Percentiles rank a stretch among this genome's conserved stretches.
These are phyloP conservation scores for Ecdyonurus torrentis DNA, from an alignment of 2,888 invertebrate species.

Conservation along the genomic window DNA sequence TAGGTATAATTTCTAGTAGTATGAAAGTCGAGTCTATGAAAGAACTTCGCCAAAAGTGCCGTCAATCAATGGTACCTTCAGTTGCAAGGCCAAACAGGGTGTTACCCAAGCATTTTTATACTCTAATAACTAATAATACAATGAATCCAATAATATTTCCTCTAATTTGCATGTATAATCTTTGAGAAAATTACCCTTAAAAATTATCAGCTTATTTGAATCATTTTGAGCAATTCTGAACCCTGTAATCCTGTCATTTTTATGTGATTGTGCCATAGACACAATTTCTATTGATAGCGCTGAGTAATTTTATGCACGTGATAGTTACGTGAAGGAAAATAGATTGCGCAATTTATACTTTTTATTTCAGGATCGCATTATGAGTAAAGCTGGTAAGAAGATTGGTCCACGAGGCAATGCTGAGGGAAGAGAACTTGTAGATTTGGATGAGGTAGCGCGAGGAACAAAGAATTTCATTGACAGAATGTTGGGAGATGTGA, in stretches of 20 bases:
- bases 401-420: slow-evolving; percentile 19
- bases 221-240: too few relatives aligned
- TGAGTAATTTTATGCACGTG: background rate
- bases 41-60: background rate
- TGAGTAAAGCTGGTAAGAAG: background rate
- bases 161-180: too few relatives aligned
- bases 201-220: too few relatives aligned
- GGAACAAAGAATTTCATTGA: slow-evolving; percentile 53
- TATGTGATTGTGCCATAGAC: too few relatives aligned
- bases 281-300: background rate
- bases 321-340: too few relatives aligned
- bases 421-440: slow-evolving; percentile 35
- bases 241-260: too few relatives aligned
- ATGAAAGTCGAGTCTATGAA: background rate
- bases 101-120: background rate
- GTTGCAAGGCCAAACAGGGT: background rate
- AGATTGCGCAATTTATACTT: too few relatives aligned
- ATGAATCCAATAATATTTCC: too few relatives aligned
- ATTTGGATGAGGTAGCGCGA: slow-evolving; percentile 39
- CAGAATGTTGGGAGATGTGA: slow-evolving; percentile 60
- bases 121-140: too few relatives aligned
- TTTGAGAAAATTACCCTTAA: too few relatives aligned
- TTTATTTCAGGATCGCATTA: background rate
- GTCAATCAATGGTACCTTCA: background rate
- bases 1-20: too few relatives aligned